Conservation (phyloP, 2,797 vertebrate genomes). For the Acropternis orthonyx region DNA sequence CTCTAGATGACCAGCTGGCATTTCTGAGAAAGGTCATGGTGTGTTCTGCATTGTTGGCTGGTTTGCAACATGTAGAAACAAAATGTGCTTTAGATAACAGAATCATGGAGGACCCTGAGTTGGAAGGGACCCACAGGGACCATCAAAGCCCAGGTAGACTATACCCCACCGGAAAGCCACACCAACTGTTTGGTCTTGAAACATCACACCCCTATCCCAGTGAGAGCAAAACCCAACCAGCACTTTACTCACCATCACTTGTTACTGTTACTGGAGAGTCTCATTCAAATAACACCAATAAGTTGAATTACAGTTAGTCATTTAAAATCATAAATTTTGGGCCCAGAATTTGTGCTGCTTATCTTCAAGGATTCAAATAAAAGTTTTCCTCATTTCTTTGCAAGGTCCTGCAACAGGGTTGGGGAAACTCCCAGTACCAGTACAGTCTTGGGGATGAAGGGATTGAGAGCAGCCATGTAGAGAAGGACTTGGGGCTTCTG, state of each 20-base stretch:
- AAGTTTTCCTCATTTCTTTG: not conserved
- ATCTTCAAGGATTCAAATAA: not conserved
- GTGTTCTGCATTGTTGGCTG: accelerated
- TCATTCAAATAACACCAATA: not conserved
- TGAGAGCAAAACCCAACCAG: not conserved
- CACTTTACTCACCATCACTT: not conserved
- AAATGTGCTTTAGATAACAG: not conserved
- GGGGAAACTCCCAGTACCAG: not conserved
- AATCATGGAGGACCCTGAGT: not conserved
- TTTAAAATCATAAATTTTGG: not conserved
- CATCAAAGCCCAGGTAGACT: not conserved
- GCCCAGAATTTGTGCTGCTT: not conserved
- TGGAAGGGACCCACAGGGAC: not conserved
- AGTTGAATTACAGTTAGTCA: not conserved
- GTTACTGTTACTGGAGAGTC: not conserved
- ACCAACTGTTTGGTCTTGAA: not conserved
- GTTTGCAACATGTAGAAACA: not conserved
- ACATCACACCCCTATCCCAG: not conserved
- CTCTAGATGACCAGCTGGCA: not conserved
- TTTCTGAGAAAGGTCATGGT: not conserved
- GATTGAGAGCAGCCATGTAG: not conserved
- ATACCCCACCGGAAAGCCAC: not conserved
- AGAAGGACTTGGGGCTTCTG: not conserved
- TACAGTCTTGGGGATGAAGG: not conserved
- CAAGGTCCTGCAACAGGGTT: not conserved